phyloP scores from a whole-genome alignment of 1,140 invertebrate genomes.

The Vollenhovia emeryi region DNA sequence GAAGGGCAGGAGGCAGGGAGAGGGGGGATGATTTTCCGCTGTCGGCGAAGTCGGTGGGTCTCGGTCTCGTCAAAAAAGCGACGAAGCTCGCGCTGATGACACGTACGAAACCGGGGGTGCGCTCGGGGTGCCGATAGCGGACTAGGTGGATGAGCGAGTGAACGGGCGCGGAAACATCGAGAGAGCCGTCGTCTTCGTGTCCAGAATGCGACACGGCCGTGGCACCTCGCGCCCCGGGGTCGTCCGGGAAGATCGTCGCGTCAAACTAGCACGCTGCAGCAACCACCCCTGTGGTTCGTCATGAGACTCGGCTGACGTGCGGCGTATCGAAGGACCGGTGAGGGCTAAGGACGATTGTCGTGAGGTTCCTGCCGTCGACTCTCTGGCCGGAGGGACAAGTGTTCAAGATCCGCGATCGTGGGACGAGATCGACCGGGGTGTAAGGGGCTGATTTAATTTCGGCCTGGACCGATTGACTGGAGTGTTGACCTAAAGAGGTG shows the following conservation, averaged over 20 bases:
- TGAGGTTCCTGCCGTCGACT: neutral
- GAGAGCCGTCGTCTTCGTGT: neutral
- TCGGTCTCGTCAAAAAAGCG: constrained; percentile 68
- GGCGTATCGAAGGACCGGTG: constrained; percentile 32
- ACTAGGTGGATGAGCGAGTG: neutral
- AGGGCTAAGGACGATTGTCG: constrained; percentile 37
- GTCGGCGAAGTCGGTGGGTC: constrained; percentile 64
- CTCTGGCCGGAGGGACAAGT: neutral
- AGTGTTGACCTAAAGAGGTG: neutral
- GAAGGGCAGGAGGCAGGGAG: neutral
- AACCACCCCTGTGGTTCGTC: constrained; percentile 39
- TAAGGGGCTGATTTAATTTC: neutral
- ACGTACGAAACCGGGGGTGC: constrained; percentile 16
- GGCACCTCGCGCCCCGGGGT: neutral
- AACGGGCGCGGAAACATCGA: neutral
- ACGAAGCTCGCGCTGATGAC: constrained; percentile 58
- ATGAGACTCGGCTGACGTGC: constrained; percentile 60
- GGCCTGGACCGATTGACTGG: neutral
- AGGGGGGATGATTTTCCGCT: constrained; percentile 70
- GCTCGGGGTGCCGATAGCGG: neutral
- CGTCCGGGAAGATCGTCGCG: neutral
- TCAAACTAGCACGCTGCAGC: neutral
- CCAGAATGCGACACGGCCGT: constrained; percentile 13
- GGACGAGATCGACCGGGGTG: constrained; percentile 10
- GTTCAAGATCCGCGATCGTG: neutral